These are phyloP conservation scores for Craseonycteris thonglongyai DNA, from an alignment of 2,113 vertebrate genomes.

Conservation along the genomic window DNA sequence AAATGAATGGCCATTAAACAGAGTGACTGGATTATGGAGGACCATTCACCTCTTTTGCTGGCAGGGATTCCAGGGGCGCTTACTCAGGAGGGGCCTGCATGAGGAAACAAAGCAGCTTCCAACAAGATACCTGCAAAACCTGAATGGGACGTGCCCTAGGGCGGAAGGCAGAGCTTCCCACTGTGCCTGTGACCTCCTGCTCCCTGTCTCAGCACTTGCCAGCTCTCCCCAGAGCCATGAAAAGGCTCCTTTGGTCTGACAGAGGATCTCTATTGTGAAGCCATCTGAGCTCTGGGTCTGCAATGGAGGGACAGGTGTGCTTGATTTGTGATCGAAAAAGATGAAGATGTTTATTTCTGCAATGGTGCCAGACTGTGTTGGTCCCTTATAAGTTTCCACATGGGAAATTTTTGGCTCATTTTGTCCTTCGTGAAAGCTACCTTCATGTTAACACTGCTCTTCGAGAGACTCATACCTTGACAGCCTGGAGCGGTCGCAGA, in stretches of 20 bases:
- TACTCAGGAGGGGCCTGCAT: not conserved
- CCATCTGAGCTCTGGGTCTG: not conserved
- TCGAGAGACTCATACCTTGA: not conserved
- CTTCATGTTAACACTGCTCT: not conserved
- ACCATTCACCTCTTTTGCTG: not conserved
- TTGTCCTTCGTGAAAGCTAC: not conserved
- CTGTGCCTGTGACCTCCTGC: not conserved
- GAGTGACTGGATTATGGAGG: not conserved
- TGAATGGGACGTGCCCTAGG: not conserved
- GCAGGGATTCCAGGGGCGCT: not conserved
- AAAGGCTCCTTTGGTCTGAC: not conserved
- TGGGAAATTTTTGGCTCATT: slow-evolving; percentile 11
- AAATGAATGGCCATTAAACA: not conserved
- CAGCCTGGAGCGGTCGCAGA: not conserved
- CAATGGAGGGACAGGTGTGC: not conserved
- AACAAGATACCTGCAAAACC: not conserved
- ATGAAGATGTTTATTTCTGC: not conserved
- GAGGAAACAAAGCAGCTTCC: not conserved
- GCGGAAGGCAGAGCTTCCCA: not conserved
- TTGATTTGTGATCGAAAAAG: not conserved
- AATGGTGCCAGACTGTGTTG: not conserved
- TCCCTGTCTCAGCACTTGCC: not conserved
- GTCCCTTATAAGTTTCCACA: not conserved
- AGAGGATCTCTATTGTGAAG: not conserved
- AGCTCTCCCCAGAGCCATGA: not conserved